Evolutionary conservation across 2,797 vertebrate genomes (phyloP).

Genomic region (Pangasius djambal): DNA sequence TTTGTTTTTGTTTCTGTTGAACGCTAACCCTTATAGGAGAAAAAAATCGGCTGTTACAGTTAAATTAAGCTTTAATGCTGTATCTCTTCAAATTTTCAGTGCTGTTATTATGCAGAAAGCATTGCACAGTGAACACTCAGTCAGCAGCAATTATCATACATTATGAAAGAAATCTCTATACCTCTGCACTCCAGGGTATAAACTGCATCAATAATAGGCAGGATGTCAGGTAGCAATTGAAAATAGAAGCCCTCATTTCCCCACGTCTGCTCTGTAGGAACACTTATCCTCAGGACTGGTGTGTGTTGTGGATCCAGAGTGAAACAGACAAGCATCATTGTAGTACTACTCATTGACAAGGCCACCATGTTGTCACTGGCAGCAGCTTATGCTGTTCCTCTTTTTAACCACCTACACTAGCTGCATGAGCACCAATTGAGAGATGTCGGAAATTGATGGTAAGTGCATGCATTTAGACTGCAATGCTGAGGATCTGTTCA

Average conservation of each 20-base stretch:
- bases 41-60: background rate
- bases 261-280: background rate
- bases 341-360: background rate
- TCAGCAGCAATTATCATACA: constrained; percentile 10
- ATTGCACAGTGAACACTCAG: background rate
- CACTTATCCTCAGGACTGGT: background rate
- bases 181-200: background rate
- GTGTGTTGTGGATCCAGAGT: background rate
- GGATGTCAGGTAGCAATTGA: constrained; percentile 10
- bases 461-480: background rate
- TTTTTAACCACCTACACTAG: background rate
- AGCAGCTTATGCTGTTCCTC: background rate
- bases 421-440: background rate
- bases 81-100: background rate
- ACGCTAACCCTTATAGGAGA: background rate
- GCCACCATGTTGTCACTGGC: background rate
- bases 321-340: background rate
- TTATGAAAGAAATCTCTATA: background rate
- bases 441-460: background rate
- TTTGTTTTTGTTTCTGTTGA: background rate
- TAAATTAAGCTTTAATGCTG: background rate
- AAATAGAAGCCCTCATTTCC: background rate
- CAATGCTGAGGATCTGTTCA: background rate
- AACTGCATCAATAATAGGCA: background rate
- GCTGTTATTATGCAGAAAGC: background rate